phyloP scores from a whole-genome alignment of 2,888 invertebrate genomes.

The Seira musarum region DNA sequence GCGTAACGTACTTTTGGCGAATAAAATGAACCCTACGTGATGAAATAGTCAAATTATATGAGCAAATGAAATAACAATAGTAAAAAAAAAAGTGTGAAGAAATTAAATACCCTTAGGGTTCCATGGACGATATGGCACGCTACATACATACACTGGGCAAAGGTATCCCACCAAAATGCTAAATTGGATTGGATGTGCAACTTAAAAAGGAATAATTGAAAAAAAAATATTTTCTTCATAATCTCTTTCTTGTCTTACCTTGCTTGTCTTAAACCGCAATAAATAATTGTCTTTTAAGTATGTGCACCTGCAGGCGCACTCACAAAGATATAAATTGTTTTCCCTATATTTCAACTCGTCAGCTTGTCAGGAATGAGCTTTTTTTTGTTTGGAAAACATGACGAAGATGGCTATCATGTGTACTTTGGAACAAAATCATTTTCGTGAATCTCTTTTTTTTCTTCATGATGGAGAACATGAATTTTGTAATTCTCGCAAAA shows the following conservation, averaged over 20 bases:
- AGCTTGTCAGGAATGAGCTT: conserved; percentile 39
- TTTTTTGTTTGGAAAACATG: conserved; percentile 53
- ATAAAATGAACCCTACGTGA: too few species aligned
- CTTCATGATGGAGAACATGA: too few species aligned
- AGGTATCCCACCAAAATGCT: too few species aligned
- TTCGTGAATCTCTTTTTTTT: too few species aligned
- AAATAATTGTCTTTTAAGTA: conserved; percentile 58
- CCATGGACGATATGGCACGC: conserved; percentile 28
- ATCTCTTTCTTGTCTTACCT: too few species aligned
- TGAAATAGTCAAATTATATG: too few species aligned
- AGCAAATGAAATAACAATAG: neutral
- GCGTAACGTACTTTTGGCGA: too few species aligned
- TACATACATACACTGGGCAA: too few species aligned
- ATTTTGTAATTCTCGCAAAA: too few species aligned
- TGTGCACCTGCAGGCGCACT: conserved; percentile 50
- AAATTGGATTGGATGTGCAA: too few species aligned
- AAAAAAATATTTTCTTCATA: neutral
- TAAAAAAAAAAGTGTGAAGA: conserved; percentile 34
- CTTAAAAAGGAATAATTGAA: too few species aligned
- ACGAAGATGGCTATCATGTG: conserved; percentile 39
- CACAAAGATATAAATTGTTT: conserved; percentile 51
- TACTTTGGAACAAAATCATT: too few species aligned
- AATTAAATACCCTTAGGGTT: conserved; percentile 39
- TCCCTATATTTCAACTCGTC: conserved; percentile 55
- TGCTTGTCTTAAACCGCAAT: conserved; percentile 37